Evolutionary conservation across 2,113 vertebrate genomes (phyloP), one percentile per base, ranked within the genome.

Genomic region (Notarius quadriscutis): DNA sequence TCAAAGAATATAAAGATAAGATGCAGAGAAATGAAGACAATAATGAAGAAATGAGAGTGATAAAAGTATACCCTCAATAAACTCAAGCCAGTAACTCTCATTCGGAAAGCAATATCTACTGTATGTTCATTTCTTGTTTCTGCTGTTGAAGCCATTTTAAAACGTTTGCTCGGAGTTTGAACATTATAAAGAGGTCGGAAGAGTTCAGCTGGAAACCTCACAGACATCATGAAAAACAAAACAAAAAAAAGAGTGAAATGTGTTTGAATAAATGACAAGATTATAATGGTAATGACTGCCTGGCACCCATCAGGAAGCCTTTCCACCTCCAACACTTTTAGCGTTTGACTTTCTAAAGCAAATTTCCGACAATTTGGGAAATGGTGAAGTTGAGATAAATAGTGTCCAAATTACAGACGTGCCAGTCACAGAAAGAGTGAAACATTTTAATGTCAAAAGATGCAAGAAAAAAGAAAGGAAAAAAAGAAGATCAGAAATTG

Each of bases 281-380:
- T 58, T 74, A 60, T 58, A 69, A 75, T 55, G 22, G 65, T 71
- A 72, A 72, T 71, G 69, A 84, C 65, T 25, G 50, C 53, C 58
- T 71, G 51, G 82, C 63, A 84, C 4, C 82, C 83, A 57, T n/a
- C 51, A 14, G 27, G 51, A 84, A 41, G 65, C 67, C 69, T 58
- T 72, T 58, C 69, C 83, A 84, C 83, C 83, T 84, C 69, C 69
- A 17, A 84, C 51, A 84, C 83, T 22, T 72, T 84, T 22, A 75
- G 5, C 55, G 58, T 84, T 84, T 84, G 51, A 72, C 20, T 74
- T 58, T 75, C 53, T 25, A 75, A 84, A 84, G 69, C 69, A 75
- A 25, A 71, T 72, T 55, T 55, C 51, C 57, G 55, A 41, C 83
- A 48, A 58, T 69, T 74, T 58, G 7, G 51, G 50, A 72, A 72